These are phyloP conservation scores for Mesocricetus auratus DNA, from an alignment of 2,113 vertebrate genomes.

Conservation along the genomic window DNA sequence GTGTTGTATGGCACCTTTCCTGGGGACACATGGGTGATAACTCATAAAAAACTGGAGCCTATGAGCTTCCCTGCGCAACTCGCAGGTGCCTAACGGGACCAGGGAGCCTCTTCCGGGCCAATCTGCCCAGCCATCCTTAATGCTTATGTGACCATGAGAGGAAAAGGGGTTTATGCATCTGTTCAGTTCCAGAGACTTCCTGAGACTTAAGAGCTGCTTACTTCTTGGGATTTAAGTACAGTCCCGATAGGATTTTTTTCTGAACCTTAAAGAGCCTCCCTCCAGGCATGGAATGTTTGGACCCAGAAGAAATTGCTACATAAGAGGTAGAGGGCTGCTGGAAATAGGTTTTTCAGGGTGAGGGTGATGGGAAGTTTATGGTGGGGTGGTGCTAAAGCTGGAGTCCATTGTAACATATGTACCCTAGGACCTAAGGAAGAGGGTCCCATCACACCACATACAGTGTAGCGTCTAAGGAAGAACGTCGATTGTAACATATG, in stretches of 20 bases:
- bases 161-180: background rate
- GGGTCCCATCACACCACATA: fast-evolving
- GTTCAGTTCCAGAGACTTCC: background rate
- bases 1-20: background rate
- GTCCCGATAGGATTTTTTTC: background rate
- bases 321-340: background rate
- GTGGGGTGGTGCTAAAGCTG: background rate
- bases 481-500: no score
- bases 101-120: background rate
- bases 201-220: background rate
- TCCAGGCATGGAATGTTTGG: background rate
- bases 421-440: background rate
- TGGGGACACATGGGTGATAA: background rate
- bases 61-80: background rate
- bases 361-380: fast-evolving
- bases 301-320: background rate
- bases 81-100: no score
- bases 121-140: background rate
- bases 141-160: background rate
- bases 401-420: background rate
- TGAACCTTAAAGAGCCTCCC: background rate
- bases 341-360: fast-evolving
- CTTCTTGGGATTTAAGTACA: background rate
- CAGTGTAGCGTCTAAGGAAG: no score
- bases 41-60: background rate